Percentiles rank a stretch among this genome's conserved stretches.
Conservation (phyloP, 2,797 vertebrate species). For the Microchirus variegatus region DNA sequence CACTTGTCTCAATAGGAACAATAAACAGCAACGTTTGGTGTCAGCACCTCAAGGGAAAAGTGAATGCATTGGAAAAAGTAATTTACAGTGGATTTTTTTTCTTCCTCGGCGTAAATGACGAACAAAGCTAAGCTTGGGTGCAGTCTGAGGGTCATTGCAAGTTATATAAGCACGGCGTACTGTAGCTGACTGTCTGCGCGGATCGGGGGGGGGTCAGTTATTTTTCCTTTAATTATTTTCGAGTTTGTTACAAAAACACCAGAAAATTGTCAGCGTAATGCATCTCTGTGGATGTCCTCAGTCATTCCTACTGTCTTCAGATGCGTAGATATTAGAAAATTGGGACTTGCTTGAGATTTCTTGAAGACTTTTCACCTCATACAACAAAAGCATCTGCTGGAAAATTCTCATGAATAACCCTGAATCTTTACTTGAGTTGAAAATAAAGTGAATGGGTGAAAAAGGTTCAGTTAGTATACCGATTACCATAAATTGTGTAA, state of each 20-base stretch:
- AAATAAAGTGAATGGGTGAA: neutral
- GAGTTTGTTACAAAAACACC: too few species aligned
- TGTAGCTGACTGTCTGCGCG: neutral
- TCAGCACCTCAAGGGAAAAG: constrained; percentile 7
- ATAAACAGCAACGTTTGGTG: constrained; percentile 12
- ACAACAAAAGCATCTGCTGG: too few species aligned
- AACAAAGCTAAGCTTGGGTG: constrained; percentile 3
- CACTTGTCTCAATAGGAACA: constrained; percentile 21
- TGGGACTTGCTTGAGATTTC: too few species aligned
- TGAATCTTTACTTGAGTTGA: neutral
- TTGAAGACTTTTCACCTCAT: too few species aligned
- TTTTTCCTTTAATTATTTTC: neutral
- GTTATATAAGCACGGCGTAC: neutral
- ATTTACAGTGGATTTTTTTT: constrained; percentile 1
- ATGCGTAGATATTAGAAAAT: too few species aligned
- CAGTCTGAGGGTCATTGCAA: neutral
- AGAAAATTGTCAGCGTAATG: too few species aligned
- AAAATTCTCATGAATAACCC: neutral
- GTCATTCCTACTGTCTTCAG: too few species aligned
- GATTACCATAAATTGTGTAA: too few species aligned
- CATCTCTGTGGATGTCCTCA: too few species aligned
- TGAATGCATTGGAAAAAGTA: constrained; percentile 5
- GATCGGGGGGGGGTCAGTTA: neutral
- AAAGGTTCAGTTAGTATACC: neutral
- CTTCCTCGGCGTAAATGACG: neutral